phyloP scores from a whole-genome alignment of 2,888 invertebrate genomes.

The Apamea crenata region DNA sequence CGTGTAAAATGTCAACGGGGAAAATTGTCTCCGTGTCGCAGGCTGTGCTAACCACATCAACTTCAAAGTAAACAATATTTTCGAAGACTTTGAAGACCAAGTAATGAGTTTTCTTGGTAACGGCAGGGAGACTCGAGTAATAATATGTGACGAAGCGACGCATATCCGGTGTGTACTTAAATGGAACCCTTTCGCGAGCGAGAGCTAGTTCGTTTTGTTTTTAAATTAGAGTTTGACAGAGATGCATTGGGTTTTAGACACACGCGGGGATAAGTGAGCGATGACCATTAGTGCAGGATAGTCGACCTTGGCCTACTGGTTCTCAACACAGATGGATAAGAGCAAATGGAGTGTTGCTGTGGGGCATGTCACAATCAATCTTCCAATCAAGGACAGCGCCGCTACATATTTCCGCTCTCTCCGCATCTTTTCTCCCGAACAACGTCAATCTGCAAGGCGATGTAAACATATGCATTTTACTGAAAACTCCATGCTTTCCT shows the following conservation, averaged over 20 bases:
- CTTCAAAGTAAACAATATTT: background rate
- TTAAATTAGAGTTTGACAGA: no score
- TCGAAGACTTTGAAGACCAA: background rate
- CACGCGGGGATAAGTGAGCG: background rate
- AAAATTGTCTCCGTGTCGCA: background rate
- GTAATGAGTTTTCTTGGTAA: background rate
- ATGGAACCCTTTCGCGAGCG: background rate
- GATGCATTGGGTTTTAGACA: background rate
- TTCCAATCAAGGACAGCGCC: background rate
- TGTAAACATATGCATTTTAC: background rate
- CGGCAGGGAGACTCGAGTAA: background rate
- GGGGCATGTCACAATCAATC: background rate
- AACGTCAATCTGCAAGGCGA: background rate
- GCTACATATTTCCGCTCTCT: background rate
- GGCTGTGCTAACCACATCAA: no score
- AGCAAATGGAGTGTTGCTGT: background rate
- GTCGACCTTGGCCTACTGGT: background rate
- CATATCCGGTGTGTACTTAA: background rate
- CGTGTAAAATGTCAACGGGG: background rate
- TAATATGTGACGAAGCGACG: background rate
- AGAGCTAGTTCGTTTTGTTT: background rate
- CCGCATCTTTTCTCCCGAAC: background rate
- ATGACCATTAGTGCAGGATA: background rate
- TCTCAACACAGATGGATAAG: background rate
- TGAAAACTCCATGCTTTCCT: background rate